Evolutionary conservation across 1,140 invertebrate genomes (phyloP), one percentile per base, ranked within the genome.

Genomic region (Drosophila pectinifera): DNA sequence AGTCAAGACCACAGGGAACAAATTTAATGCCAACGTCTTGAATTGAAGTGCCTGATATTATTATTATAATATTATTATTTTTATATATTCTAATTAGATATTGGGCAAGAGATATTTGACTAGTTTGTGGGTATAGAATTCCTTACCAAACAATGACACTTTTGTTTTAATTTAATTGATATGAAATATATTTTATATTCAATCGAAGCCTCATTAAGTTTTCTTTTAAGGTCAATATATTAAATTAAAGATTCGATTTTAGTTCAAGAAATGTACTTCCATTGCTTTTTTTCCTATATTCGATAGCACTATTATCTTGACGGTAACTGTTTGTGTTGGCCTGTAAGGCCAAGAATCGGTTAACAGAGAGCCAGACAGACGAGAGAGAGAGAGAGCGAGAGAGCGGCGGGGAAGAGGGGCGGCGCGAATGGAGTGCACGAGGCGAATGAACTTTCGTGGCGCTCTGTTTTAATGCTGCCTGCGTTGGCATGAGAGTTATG

Each of bases 361-460:
- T 57, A 38, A 28, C 51, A 51, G 58, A 65, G 59, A 64, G 78
- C 43, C 61, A 73, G 68, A 70, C 68, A 45, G 68, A 10, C 42
- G 42, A 20, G 70, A 74, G 38, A 73, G 63, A 43, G 24, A 39
- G 22, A 57, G 65, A 67, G 53, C 49, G 51, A 45, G 36, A 41
- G 39, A 38, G 61, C 46, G 63, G 20, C 46, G 72, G 48, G 41
- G 31, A 22, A 18, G 48, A 28, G 55, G 56, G 73, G 39, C 45
- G 39, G 46, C 24, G 34, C 57, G 79, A 84, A 81, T 91, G 78
- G 88, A 91, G 88, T 91, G 88, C 88, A 91, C 80, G 80, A 91
- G 88, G 88, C 88, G 88, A 91, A 91, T 91, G 88, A 91, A 91
- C 88, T 91, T 88, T 85, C 73, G 73, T 67, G 76, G 83, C 80